Percentiles rank a stretch among this genome's conserved stretches.
These are phyloP conservation scores for Drosophila cracens DNA, from an alignment of 2,888 invertebrate genomes.

Conservation along the genomic window DNA sequence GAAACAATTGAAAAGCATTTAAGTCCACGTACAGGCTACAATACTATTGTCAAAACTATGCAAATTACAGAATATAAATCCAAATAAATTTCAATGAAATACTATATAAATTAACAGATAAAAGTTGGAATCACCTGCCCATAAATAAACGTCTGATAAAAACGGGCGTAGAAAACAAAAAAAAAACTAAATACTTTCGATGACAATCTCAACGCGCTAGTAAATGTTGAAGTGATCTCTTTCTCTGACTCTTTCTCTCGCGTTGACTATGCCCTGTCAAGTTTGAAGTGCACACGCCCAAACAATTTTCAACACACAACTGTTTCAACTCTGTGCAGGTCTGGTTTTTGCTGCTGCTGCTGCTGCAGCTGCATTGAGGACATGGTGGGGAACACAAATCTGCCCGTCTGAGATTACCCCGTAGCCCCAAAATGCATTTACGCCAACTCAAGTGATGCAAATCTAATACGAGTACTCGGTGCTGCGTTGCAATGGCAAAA, in stretches of 20 bases:
- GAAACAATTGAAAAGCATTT: background rate
- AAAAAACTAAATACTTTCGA: constrained; percentile 24
- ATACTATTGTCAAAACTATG: background rate
- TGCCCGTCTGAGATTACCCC: constrained; percentile 73
- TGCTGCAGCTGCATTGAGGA: constrained; percentile 5
- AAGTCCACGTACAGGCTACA: background rate
- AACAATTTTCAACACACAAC: constrained; percentile 60
- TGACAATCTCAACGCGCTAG: constrained; percentile 31
- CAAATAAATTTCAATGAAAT: background rate
- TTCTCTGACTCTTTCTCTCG: background rate
- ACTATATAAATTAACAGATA: background rate
- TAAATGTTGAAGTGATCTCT: constrained; percentile 36
- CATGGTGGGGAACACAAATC: constrained; percentile 57
- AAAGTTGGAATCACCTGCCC: background rate
- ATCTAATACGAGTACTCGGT: constrained; percentile 66
- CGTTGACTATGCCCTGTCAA: constrained; percentile 41
- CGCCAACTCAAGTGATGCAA: constrained; percentile 78
- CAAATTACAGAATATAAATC: background rate
- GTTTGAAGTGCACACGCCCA: constrained; percentile 67
- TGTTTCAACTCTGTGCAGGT: constrained; percentile 3
- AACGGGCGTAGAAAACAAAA: constrained; percentile 6
- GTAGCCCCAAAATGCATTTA: constrained; percentile 76
- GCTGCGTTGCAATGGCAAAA: constrained; percentile 62
- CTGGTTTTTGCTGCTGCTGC: background rate
- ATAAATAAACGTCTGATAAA: constrained; percentile 9